Conservation (phyloP, 2,113 vertebrate genomes). For the Willisornis vidua region DNA sequence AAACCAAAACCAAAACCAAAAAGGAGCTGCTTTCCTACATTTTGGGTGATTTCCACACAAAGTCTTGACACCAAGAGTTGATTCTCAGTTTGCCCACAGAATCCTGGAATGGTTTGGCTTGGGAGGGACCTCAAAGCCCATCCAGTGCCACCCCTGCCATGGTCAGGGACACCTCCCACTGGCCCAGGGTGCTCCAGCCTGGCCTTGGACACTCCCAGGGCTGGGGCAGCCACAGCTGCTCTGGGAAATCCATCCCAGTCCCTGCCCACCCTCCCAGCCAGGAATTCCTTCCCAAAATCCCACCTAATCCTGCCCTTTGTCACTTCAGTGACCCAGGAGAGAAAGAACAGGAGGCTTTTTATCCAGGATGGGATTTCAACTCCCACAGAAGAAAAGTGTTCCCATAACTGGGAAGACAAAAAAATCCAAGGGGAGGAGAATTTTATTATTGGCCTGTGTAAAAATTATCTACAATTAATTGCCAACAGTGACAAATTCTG, state of each 20-base stretch:
- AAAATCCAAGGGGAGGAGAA: neutral
- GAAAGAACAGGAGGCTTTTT: neutral
- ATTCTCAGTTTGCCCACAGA: neutral
- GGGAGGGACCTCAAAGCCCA: too few species aligned
- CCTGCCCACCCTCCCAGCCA: too few species aligned
- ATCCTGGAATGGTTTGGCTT: neutral
- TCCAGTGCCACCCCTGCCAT: neutral
- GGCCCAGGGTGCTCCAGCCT: too few species aligned
- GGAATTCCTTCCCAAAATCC: too few species aligned
- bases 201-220: neutral
- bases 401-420: neutral
- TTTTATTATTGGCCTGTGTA: neutral
- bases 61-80: neutral
- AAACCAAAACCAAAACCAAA: too few species aligned
- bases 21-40: neutral
- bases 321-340: neutral
- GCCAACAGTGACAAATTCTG: neutral
- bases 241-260: neutral
- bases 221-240: neutral
- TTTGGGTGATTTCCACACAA: neutral
- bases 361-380: neutral
- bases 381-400: neutral
- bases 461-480: neutral
- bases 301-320: too few species aligned
- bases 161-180: neutral